Evolutionary conservation across 1,140 invertebrate genomes (phyloP), one percentile per base, ranked within the genome.

Genomic region (Drosophila albomicans): DNA sequence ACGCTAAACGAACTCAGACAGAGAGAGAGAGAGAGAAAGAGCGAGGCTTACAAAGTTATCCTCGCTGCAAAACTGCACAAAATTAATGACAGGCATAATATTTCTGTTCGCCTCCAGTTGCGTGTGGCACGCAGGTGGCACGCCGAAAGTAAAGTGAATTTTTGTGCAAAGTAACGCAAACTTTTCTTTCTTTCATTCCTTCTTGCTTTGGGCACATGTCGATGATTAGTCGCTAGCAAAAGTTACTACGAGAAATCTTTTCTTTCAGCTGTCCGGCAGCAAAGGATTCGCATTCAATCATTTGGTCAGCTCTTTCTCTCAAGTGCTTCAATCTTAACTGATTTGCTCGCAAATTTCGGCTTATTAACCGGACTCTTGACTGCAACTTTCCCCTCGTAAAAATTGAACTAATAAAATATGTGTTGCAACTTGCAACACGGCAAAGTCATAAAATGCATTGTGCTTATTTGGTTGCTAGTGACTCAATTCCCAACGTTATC

Each of bases 361-460:
- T 66, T 65, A 72, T 72, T 72, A 72, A 58, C 69, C n/a, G 62
- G 20, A 49, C 51, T 51, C 41, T 63, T 56, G 38, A 41, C 57
- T 69, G 71, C 56, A 69, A 62, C 48, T 74, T 61, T 59, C 38
- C 56, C 56, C 25, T 30, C 35, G 57, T 25, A 25, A 28, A 32
- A 61, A 28, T 20, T 71, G 68, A 61, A 65, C 46, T 62, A 62
- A 75, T 68, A 78, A 84, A 71, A 78, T 84, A 3, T 38, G 6
- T 10, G 48, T 68, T 30, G 56, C 15, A 74, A 69, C 71, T 68
- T 30, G 56, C 15, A 74, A 69, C 71, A 74, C 65, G 63, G 71
- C 59, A 79, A 69, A 82, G 65, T 64, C 65, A 69, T 82, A 75
- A 69, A 84, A 79, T 81, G 79, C 48, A 82, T 79, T 79, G 80